Evolutionary conservation across 1,140 invertebrate species (phyloP).

Genomic region (Drosophila lacertosa): DNA sequence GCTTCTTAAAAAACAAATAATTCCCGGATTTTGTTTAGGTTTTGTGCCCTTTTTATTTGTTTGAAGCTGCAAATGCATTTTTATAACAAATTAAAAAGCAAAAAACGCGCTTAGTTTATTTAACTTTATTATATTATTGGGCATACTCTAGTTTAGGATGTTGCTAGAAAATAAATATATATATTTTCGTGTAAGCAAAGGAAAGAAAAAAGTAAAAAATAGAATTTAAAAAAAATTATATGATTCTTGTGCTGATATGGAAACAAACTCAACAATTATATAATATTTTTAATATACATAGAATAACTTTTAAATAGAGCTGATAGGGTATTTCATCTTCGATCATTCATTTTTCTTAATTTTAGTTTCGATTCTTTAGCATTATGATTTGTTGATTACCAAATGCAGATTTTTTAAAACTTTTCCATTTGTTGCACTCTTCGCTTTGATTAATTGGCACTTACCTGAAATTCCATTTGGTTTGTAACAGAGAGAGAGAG

Average conservation of each 20-base stretch:
- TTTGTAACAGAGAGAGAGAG: not conserved
- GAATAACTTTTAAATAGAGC: too few species aligned
- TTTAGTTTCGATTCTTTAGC: constrained; percentile 12
- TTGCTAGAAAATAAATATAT: not conserved
- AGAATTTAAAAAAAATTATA: too few species aligned
- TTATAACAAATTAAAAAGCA: constrained; percentile 60
- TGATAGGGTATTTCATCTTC: constrained; percentile 6
- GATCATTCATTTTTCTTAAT: constrained; percentile 5
- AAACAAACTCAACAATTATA: too few species aligned
- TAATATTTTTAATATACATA: too few species aligned
- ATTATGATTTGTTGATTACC: constrained; percentile 53
- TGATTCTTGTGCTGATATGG: too few species aligned
- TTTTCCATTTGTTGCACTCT: constrained; percentile 40
- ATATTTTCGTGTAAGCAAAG: too few species aligned
- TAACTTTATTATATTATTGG: constrained; percentile 2
- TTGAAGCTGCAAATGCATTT: constrained; percentile 63
- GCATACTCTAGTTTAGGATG: constrained; percentile 13
- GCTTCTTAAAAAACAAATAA: not conserved
- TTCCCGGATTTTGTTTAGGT: constrained; percentile 2
- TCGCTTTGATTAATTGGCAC: constrained; percentile 57
- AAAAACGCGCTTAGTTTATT: constrained; percentile 31
- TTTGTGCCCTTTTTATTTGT: constrained; percentile 20
- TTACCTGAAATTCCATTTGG: constrained; percentile 29
- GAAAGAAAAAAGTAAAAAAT: too few species aligned
- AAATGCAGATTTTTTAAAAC: constrained; percentile 37